Conservation (phyloP, 2,888 invertebrate genomes). For the Sarcophaga variegata region DNA sequence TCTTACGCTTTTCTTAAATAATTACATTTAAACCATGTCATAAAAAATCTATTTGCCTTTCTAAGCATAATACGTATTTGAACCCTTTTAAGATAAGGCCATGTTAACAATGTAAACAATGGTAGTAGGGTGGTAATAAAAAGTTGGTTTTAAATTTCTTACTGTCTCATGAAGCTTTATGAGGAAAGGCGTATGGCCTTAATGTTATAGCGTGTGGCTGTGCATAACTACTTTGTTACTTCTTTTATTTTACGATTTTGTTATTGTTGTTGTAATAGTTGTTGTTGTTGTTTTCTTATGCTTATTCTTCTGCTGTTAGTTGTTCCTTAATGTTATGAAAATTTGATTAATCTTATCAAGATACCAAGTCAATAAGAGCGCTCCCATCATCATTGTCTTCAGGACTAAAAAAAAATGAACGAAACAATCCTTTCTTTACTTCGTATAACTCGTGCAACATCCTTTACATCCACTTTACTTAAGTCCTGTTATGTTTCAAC, state of each 20-base stretch:
- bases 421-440: conserved; percentile 63
- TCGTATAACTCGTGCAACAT: conserved; percentile 31
- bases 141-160: too few species aligned
- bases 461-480: conserved; percentile 47
- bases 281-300: conserved; percentile 10
- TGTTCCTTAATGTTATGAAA: conserved; percentile 79
- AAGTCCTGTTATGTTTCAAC: conserved; percentile 14
- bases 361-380: conserved; percentile 70
- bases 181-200: not conserved
- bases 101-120: not conserved
- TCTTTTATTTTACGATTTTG: conserved; percentile 33
- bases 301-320: not conserved
- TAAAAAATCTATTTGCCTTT: not conserved
- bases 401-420: conserved; percentile 26
- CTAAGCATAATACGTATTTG: conserved; percentile 36
- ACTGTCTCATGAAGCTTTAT: not conserved
- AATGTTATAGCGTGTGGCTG: conserved; percentile 49
- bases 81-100: conserved; percentile 32
- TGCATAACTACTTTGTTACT: conserved; percentile 65
- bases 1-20: conserved; percentile 63
- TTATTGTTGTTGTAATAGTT: not conserved
- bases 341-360: conserved; percentile 82
- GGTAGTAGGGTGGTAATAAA: too few species aligned
- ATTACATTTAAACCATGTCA: conserved; percentile 46
- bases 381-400: not conserved